Conservation (phyloP, 2,888 invertebrate genomes). For the Plebejus melissa region DNA sequence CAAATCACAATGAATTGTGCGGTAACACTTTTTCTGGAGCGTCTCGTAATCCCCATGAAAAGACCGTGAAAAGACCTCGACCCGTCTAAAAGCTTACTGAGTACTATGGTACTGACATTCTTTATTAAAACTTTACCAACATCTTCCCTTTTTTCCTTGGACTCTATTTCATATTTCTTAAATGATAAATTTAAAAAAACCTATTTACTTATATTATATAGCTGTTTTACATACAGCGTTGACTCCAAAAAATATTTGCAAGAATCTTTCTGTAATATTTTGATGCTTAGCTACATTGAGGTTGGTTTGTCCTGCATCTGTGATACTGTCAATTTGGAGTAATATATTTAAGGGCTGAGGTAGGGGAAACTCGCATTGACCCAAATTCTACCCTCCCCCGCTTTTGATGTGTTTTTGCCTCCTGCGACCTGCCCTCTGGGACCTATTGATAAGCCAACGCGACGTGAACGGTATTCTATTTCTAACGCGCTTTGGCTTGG, state of each 20-base stretch:
- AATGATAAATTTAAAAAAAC: too few species aligned
- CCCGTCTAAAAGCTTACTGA: not conserved
- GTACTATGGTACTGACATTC: not conserved
- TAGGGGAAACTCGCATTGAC: slow-evolving; percentile 15
- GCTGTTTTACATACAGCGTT: too few species aligned
- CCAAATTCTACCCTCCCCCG: slow-evolving; percentile 10
- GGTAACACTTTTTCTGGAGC: not conserved
- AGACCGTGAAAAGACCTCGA: too few species aligned
- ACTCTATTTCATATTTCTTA: too few species aligned
- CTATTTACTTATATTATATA: too few species aligned
- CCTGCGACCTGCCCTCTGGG: slow-evolving; percentile 14
- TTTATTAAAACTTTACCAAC: not conserved
- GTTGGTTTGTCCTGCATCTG: not conserved
- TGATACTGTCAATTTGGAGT: slow-evolving; percentile 13
- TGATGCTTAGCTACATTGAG: not conserved
- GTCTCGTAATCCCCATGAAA: slow-evolving; percentile 4
- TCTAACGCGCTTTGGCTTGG: not conserved
- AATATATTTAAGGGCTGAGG: slow-evolving; percentile 9
- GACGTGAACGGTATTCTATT: slow-evolving; percentile 9
- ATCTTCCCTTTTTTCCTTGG: not conserved
- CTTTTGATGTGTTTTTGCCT: slow-evolving; percentile 15
- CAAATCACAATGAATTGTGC: not conserved
- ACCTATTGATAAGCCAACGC: slow-evolving; percentile 6
- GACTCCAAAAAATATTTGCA: not conserved
- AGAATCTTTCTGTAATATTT: not conserved